Evolutionary conservation across 2,888 invertebrate species (phyloP).

Genomic region (Plebejus melissa): DNA sequence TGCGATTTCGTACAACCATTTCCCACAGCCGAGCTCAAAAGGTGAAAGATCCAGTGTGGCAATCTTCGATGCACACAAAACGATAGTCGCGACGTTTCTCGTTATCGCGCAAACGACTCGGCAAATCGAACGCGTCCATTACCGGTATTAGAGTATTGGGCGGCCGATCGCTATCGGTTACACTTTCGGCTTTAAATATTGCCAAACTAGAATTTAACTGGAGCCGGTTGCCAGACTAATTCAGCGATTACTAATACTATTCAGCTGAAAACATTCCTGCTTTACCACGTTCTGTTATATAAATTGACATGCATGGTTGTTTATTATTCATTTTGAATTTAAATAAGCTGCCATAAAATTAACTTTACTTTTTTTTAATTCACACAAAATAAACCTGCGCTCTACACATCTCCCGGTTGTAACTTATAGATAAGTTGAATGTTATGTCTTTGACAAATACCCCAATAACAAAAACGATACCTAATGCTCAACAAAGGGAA

Average conservation of each 20-base stretch:
- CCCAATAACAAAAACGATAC: neutral
- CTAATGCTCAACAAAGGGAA: slow-evolving; percentile 16
- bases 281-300: neutral
- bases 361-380: too few relatives aligned
- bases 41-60: slow-evolving; percentile 32
- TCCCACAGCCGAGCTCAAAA: neutral
- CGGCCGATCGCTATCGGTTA: slow-evolving; percentile 37
- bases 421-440: neutral
- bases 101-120: slow-evolving; percentile 73
- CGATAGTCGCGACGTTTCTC: slow-evolving; percentile 62
- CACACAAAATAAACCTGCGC: too few relatives aligned
- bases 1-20: neutral
- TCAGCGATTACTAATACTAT: neutral
- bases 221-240: neutral
- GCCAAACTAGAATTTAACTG: slow-evolving; percentile 1
- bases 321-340: neutral
- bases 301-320: neutral
- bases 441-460: neutral
- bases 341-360: neutral
- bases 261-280: neutral
- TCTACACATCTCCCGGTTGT: neutral
- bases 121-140: slow-evolving; percentile 75
- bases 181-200: slow-evolving; percentile 27
- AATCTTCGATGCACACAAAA: slow-evolving; percentile 52
- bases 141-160: slow-evolving; percentile 62